Conservation (phyloP, 2,888 invertebrate species). For the Hirudinaria manillensis region DNA sequence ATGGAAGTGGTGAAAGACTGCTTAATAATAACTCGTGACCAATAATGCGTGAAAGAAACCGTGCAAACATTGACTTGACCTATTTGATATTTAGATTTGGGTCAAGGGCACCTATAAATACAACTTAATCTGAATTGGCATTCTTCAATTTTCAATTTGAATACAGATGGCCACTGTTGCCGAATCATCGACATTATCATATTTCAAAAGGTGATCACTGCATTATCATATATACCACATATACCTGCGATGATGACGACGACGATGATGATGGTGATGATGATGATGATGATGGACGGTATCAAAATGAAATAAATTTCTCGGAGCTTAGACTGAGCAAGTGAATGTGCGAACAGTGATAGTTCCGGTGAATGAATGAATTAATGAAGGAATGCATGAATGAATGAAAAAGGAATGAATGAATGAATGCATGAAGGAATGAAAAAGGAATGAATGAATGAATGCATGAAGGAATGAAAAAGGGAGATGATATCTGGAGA, state of each 20-base stretch:
- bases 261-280: constrained; percentile 5
- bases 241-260: constrained; percentile 8
- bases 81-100: too few relatives aligned
- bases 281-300: constrained; percentile 6
- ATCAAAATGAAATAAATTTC: background rate
- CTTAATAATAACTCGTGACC: too few relatives aligned
- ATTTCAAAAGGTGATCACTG: too few relatives aligned
- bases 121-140: too few relatives aligned
- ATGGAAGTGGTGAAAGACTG: too few relatives aligned
- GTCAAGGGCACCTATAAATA: too few relatives aligned
- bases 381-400: background rate
- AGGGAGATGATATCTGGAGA: background rate
- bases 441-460: background rate
- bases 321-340: background rate
- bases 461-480: constrained; percentile 6
- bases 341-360: background rate
- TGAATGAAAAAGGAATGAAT: background rate
- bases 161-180: too few relatives aligned
- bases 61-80: too few relatives aligned
- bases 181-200: too few relatives aligned
- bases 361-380: background rate
- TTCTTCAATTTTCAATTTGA: too few relatives aligned
- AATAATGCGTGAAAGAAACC: too few relatives aligned
- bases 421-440: background rate
- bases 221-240: too few relatives aligned